phyloP scores from a whole-genome alignment of 2,888 invertebrate genomes.

The Eupeodes luniger region DNA sequence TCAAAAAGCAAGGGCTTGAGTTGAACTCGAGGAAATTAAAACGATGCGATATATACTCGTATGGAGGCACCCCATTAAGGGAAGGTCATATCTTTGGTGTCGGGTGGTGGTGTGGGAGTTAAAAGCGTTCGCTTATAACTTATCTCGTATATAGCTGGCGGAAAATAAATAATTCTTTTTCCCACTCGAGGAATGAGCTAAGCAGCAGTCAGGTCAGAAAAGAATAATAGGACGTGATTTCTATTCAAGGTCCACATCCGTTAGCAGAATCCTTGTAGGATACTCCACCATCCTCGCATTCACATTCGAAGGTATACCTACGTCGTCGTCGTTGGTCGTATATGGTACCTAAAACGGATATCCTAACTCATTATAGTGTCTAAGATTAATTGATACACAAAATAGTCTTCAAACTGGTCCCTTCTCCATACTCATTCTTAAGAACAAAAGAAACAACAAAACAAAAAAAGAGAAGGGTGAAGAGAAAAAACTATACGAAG shows the following conservation, averaged over 20 bases:
- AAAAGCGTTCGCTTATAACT: constrained; percentile 7
- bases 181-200: neutral
- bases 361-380: constrained; percentile 52
- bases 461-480: neutral
- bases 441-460: neutral
- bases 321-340: no score
- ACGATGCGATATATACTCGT: neutral
- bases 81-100: neutral
- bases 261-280: constrained; percentile 20
- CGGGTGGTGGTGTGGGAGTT: constrained; percentile 5
- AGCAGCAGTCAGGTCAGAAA: neutral
- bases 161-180: constrained; percentile 29
- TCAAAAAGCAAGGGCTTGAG: neutral
- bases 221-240: constrained; percentile 42
- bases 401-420: constrained; percentile 27
- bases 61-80: neutral
- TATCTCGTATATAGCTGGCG: neutral
- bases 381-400: constrained; percentile 67
- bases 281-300: neutral
- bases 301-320: neutral
- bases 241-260: constrained; percentile 10
- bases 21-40: constrained; percentile 13
- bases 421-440: neutral
- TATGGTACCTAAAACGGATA: constrained; percentile 18
- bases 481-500: neutral